Conservation (phyloP, 2,113 vertebrate species). For the Helogale parvula region DNA sequence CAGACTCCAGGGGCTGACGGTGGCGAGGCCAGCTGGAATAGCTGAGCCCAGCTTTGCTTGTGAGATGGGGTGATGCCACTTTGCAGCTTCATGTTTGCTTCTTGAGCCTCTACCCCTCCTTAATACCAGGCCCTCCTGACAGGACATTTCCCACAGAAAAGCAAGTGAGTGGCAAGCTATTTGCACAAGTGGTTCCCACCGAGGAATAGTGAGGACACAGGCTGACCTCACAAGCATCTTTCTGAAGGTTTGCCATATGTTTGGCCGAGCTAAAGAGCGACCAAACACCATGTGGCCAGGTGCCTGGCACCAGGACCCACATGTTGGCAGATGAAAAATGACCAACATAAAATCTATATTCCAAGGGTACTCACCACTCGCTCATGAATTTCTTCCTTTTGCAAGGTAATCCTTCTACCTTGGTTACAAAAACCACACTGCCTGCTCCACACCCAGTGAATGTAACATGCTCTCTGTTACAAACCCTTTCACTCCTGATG, state of each 20-base stretch:
- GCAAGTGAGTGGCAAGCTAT: background rate
- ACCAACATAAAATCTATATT: background rate
- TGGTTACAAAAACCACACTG: background rate
- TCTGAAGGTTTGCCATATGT: background rate
- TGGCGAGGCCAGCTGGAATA: background rate
- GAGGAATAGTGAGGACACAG: background rate
- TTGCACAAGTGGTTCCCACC: background rate
- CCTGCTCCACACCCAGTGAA: background rate
- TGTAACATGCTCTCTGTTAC: background rate
- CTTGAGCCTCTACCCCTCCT: background rate
- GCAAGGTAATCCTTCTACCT: background rate
- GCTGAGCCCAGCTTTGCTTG: background rate
- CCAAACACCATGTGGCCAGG: background rate
- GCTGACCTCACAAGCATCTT: background rate
- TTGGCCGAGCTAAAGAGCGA: background rate
- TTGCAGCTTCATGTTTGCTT: background rate
- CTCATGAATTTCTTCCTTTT: background rate
- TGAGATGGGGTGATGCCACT: fast-evolving
- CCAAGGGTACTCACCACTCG: background rate
- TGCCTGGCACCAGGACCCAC: background rate
- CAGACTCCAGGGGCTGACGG: background rate
- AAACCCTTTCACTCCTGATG: background rate
- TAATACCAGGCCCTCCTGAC: background rate
- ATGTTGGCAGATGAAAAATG: background rate
- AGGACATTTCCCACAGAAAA: background rate